These are phyloP conservation scores for Delia radicum DNA, from an alignment of 1,140 invertebrate species.

Conservation along the genomic window DNA sequence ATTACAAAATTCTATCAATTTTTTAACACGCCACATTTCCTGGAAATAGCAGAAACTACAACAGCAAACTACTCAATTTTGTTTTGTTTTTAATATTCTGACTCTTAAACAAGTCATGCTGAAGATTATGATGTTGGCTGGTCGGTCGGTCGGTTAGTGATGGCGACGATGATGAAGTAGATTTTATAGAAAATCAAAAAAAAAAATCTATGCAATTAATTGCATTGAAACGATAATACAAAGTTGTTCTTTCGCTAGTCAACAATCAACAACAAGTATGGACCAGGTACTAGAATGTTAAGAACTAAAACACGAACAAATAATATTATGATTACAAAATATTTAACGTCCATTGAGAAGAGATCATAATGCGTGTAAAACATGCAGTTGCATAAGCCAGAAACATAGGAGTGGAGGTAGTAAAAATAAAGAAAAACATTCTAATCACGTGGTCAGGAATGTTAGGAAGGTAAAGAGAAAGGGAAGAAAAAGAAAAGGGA, in stretches of 20 bases:
- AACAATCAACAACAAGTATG: background rate
- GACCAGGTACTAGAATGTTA: background rate
- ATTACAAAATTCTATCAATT: background rate
- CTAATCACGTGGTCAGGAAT: background rate
- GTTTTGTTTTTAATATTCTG: background rate
- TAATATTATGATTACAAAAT: background rate
- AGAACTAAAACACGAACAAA: constrained; percentile 1
- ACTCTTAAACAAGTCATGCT: background rate
- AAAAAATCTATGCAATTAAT: constrained; percentile 11
- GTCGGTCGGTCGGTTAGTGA: background rate
- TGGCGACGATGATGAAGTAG: background rate
- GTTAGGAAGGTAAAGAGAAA: background rate
- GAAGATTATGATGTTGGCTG: background rate
- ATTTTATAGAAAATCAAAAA: background rate
- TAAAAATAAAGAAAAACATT: background rate
- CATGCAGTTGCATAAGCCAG: background rate
- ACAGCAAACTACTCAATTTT: background rate
- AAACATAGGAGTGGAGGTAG: background rate
- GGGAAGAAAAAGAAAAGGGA: background rate
- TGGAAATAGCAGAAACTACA: background rate
- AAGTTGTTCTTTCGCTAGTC: background rate
- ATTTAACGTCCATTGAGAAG: background rate
- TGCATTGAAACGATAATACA: constrained; percentile 7
- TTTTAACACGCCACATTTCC: background rate
- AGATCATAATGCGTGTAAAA: background rate